Evolutionary conservation across 2,797 vertebrate species (phyloP).

Genomic region (Spinus olivaceus): DNA sequence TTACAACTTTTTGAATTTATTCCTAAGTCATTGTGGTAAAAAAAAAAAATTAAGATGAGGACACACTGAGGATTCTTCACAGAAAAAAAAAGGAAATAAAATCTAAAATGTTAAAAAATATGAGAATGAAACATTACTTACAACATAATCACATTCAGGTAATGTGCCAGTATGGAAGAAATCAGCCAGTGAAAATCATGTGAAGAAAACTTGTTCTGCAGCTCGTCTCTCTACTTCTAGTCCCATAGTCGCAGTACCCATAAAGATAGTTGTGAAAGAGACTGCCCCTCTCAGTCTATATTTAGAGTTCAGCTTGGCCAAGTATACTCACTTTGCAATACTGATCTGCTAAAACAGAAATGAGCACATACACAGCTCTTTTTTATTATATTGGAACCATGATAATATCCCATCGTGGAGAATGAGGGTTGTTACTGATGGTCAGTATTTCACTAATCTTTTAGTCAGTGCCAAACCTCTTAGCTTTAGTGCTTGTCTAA

Average conservation of each 20-base stretch:
- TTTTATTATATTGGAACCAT: not conserved
- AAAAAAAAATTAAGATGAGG: not conserved
- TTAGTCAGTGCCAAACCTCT: not conserved
- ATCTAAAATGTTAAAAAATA: not conserved
- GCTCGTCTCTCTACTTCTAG: not conserved
- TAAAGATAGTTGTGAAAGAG: slow-evolving; percentile 36
- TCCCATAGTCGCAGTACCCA: not conserved
- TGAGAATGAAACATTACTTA: slow-evolving; percentile 66
- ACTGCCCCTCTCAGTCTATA: slow-evolving; percentile 51
- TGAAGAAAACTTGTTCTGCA: not conserved
- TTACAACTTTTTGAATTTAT: not conserved
- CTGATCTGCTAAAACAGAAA: not conserved
- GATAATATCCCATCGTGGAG: not conserved
- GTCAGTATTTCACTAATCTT: not conserved
- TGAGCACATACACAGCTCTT: not conserved
- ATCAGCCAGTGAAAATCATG: not conserved
- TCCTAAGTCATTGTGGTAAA: not conserved
- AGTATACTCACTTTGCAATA: not conserved
- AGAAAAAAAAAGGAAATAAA: not conserved
- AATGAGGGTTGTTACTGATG: not conserved
- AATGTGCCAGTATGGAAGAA: not conserved
- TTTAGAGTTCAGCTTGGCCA: slow-evolving; percentile 63
- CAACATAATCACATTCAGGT: slow-evolving; percentile 17
- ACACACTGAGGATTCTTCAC: not conserved
- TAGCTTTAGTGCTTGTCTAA: not conserved